phyloP scores from a whole-genome alignment of 2,888 invertebrate genomes.

The Drosophila prolongata region DNA sequence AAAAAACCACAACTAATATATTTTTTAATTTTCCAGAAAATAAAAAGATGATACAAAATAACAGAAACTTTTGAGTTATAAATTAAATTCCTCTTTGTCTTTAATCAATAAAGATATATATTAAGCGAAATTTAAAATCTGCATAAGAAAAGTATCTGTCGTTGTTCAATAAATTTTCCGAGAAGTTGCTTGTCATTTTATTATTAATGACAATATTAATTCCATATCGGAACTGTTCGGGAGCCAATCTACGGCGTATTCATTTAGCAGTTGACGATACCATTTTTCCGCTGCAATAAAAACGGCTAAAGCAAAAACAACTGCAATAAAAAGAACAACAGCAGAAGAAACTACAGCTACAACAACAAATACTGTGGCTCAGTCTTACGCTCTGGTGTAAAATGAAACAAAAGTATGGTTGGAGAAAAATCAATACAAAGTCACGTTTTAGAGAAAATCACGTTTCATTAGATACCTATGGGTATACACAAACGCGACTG shows the following conservation, averaged over 20 bases:
- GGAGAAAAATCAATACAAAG: constrained; percentile 84
- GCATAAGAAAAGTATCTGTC: neutral
- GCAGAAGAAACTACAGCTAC: constrained; percentile 26
- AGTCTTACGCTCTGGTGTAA: constrained; percentile 49
- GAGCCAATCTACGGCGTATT: constrained; percentile 43
- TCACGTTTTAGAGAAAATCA: constrained; percentile 84
- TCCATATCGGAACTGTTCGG: constrained; percentile 35
- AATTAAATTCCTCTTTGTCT: too few species aligned
- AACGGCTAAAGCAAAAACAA: constrained; percentile 49
- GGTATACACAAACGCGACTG: constrained; percentile 23
- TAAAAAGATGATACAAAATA: too few species aligned
- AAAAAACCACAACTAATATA: too few species aligned
- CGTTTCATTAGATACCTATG: constrained; percentile 81
- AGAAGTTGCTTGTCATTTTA: neutral
- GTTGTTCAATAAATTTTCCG: neutral
- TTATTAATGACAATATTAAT: constrained; percentile 19
- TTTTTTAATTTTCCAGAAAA: too few species aligned
- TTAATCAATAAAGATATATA: too few species aligned
- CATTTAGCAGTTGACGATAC: constrained; percentile 51
- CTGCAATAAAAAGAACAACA: constrained; percentile 40
- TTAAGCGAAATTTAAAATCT: neutral
- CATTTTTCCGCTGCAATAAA: constrained; percentile 46
- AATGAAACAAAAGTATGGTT: constrained; percentile 70
- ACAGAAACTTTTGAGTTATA: too few species aligned
- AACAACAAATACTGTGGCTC: constrained; percentile 53